These are phyloP conservation scores for Athene noctua DNA, from an alignment of 2,113 vertebrate species.

Conservation along the genomic window DNA sequence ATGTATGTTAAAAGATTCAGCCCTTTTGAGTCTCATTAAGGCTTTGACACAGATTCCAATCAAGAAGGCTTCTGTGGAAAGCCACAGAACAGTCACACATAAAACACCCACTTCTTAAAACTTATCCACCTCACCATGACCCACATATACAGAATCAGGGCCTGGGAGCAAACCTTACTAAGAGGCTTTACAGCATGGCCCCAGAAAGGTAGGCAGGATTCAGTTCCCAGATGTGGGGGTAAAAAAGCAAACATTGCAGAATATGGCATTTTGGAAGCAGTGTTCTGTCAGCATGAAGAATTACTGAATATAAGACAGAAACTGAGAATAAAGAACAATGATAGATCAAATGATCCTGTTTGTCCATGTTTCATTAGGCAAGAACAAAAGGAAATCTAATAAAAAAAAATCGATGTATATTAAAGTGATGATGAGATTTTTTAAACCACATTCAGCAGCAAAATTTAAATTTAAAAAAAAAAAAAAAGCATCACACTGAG, in stretches of 20 bases:
- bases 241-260: neutral
- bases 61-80: neutral
- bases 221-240: accelerated
- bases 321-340: neutral
- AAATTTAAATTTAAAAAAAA: neutral
- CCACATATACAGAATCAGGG: neutral
- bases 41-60: neutral
- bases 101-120: neutral
- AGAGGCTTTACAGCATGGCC: neutral
- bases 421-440: neutral
- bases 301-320: neutral
- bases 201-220: neutral
- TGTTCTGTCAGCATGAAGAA: neutral
- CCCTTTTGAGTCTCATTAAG: neutral
- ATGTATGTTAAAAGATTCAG: neutral
- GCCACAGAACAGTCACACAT: neutral
- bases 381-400: neutral
- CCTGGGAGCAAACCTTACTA: neutral
- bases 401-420: neutral
- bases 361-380: neutral
- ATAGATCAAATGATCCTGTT: neutral
- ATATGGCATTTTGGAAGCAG: neutral
- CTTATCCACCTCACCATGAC: neutral
- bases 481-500: neutral
- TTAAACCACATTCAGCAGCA: neutral